Percentiles rank a stretch among this genome's conserved stretches.
These are phyloP conservation scores for Brachypalpus laphriformis DNA, from an alignment of 2,888 invertebrate genomes.

Conservation along the genomic window DNA sequence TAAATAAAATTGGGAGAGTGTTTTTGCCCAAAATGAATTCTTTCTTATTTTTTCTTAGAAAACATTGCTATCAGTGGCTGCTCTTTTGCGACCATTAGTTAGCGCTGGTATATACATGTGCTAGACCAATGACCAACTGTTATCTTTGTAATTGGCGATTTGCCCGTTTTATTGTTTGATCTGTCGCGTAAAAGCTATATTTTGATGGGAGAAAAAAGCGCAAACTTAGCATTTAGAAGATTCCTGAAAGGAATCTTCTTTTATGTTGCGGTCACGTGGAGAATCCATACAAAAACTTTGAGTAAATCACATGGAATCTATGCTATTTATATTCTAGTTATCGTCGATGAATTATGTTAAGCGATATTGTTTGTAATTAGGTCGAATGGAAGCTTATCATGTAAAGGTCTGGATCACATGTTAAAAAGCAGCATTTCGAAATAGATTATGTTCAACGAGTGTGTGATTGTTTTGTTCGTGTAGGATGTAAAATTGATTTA, in stretches of 20 bases:
- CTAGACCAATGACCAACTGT: slow-evolving; percentile 25
- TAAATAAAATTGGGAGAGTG: neutral
- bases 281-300: slow-evolving; percentile 20
- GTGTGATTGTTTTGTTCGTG: neutral
- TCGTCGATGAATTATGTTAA: neutral
- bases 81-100: neutral
- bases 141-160: slow-evolving; percentile 47
- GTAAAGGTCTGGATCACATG: neutral
- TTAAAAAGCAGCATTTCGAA: neutral
- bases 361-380: slow-evolving; percentile 1
- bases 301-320: neutral
- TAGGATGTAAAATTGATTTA: neutral
- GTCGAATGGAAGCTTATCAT: slow-evolving; percentile 17
- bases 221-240: neutral
- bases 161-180: slow-evolving; percentile 26
- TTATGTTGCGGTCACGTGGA: neutral
- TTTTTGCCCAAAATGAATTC: neutral
- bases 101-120: slow-evolving; percentile 21
- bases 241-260: neutral
- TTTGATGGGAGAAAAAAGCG: neutral
- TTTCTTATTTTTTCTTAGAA: neutral
- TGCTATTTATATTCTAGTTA: slow-evolving; percentile 8
- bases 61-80: neutral
- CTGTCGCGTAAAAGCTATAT: slow-evolving; percentile 16
- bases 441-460: neutral